phyloP scores from a whole-genome alignment of 2,888 invertebrate genomes.

The Chrysolina haemoptera region DNA sequence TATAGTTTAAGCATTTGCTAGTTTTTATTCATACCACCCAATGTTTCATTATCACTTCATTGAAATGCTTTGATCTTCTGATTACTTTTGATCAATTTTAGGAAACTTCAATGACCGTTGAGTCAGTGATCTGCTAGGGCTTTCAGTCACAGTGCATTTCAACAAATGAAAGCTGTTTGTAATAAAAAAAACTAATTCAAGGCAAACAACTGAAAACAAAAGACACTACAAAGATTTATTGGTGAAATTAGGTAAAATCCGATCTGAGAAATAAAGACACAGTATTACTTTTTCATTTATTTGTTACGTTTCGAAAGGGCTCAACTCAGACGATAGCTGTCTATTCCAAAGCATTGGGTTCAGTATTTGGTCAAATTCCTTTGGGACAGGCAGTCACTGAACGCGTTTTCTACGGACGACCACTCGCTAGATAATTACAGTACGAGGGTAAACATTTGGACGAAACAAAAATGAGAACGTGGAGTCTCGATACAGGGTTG shows the following conservation, averaged over 20 bases:
- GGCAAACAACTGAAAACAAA: neutral
- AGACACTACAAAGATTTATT: neutral
- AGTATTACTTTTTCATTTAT: constrained; percentile 10
- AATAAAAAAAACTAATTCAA: neutral
- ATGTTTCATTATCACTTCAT: too few relatives aligned
- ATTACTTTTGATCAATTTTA: neutral
- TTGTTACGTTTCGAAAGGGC: constrained; percentile 18
- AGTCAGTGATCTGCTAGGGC: neutral
- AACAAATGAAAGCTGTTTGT: neutral
- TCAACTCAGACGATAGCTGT: constrained; percentile 17
- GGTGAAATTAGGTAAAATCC: constrained; percentile 20
- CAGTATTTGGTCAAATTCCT: constrained; percentile 33
- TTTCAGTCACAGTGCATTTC: neutral
- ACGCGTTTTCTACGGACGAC: constrained; percentile 17
- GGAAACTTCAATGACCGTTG: neutral
- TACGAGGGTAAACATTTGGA: neutral
- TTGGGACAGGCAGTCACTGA: constrained; percentile 24
- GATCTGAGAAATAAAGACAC: constrained; percentile 8
- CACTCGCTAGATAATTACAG: constrained; percentile 8
- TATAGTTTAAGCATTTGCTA: too few relatives aligned
- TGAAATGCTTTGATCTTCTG: too few relatives aligned
- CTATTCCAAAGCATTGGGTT: constrained; percentile 21
- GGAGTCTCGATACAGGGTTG: neutral
- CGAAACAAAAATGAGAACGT: neutral
- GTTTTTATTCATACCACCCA: too few relatives aligned